Percentiles rank a stretch among this genome's conserved stretches.
These are phyloP conservation scores for Mactromeris polynyma DNA, from an alignment of 2,888 invertebrate species.

Conservation along the genomic window DNA sequence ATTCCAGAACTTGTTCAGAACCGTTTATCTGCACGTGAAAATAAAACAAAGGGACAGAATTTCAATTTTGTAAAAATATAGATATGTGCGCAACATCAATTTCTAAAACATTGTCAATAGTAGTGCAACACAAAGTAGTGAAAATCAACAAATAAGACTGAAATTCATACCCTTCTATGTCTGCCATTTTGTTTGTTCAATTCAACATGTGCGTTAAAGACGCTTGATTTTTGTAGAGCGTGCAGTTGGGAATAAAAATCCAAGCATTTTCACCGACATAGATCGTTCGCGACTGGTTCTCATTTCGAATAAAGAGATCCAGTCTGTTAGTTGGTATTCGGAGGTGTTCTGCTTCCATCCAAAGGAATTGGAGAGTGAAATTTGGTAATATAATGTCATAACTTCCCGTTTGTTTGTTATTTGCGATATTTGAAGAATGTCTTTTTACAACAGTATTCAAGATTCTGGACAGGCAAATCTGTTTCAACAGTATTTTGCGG, in stretches of 20 bases:
- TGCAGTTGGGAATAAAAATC: neutral
- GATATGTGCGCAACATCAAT: neutral
- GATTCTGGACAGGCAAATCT: neutral
- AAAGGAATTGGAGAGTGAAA: neutral
- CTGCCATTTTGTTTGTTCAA: conserved; percentile 66
- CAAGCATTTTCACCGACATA: conserved; percentile 5
- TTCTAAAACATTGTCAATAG: neutral
- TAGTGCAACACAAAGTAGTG: neutral
- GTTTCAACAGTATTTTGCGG: conserved; percentile 20
- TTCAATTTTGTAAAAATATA: neutral
- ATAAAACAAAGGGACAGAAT: neutral
- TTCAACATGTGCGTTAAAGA: conserved; percentile 66
- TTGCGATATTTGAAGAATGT: neutral
- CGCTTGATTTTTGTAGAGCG: conserved; percentile 49
- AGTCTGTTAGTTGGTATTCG: neutral
- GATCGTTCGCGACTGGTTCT: conserved; percentile 27
- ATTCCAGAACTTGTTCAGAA: conserved; percentile 18
- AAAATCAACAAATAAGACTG: neutral
- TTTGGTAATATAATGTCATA: conserved; percentile 1
- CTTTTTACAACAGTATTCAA: conserved; percentile 17
- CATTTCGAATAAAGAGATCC: neutral
- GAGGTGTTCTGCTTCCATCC: neutral
- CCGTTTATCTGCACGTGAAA: neutral
- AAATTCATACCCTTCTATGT: conserved; percentile 36
- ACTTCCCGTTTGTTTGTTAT: conserved; percentile 13